phyloP scores from a whole-genome alignment of 2,888 invertebrate species.

The Cheilosia scutellata region DNA sequence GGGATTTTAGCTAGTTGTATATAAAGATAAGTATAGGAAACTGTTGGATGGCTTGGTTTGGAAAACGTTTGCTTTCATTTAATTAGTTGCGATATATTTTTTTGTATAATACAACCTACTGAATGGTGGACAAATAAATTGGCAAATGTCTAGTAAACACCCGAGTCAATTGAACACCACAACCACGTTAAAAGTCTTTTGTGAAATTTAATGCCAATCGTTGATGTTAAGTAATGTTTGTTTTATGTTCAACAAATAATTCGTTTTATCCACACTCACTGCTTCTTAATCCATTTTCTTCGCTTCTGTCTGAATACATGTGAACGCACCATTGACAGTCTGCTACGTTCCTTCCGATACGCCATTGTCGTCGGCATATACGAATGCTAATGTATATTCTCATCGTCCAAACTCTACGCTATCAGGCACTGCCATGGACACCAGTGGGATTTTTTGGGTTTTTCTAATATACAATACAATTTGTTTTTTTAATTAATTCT shows the following conservation, averaged over 20 bases:
- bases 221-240: slow-evolving; percentile 15
- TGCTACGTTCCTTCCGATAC: slow-evolving; percentile 30
- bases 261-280: slow-evolving; percentile 32
- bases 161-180: too few relatives aligned
- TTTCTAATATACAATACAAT: slow-evolving; percentile 63
- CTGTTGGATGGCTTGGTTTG: too few relatives aligned
- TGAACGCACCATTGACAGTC: slow-evolving; percentile 14
- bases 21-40: too few relatives aligned
- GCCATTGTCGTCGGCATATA: slow-evolving; percentile 17
- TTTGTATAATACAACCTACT: too few relatives aligned
- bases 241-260: slow-evolving; percentile 23
- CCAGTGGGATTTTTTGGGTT: slow-evolving; percentile 34
- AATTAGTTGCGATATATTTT: too few relatives aligned
- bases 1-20: too few relatives aligned
- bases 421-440: slow-evolving; percentile 54
- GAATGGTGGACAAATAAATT: too few relatives aligned
- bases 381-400: slow-evolving; percentile 14
- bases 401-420: slow-evolving; percentile 29
- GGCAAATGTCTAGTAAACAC: too few relatives aligned
- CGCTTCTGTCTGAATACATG: slow-evolving; percentile 5
- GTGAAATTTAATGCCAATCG: not conserved
- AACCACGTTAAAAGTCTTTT: not conserved
- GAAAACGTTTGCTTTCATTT: too few relatives aligned
- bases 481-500: slow-evolving; percentile 35
- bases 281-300: slow-evolving; percentile 29